Base-by-base conservation (phyloP, 2,113 vertebrate species). In the Proteles cristata region DNA sequence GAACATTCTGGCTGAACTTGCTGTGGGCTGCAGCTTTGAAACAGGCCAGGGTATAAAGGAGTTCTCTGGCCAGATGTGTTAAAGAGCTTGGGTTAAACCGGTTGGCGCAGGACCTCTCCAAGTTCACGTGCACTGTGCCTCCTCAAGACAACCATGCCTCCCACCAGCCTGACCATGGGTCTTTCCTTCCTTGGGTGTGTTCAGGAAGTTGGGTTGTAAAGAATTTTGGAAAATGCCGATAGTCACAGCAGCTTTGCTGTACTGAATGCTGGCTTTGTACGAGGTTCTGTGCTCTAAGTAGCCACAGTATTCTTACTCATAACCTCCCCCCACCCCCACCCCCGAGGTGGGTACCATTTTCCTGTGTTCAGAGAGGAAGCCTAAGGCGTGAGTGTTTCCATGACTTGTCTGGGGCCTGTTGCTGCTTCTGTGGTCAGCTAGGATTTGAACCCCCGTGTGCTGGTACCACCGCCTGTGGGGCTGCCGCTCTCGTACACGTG, bases 291-390 rank as follows among this genome's bases (percentile, higher is more conserved):
- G 73, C 66, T 33, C 0, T 8, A 61, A 74, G 58, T 17, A n/a
- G 4, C 39, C 14, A 4, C 6, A 4, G 33, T 68, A 0, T 65
- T 11, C 5, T 1, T 4, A 4, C 26, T 79, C 43, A 31, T 25
- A 12, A 15, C 39, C 1, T 15, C 7, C n/a, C 15, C 11, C 5
- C 25, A 0, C 7, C 15, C 39, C 1, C 2, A 4, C n/a, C 10
- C 16, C 5, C 25, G 28, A 87, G 8, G 7, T 50, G 43, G 33
- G 48, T 10, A 2, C 17, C 14, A 0, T 69, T 55, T 50, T 53
- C 7, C 35, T 26, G 2, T 43, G 14, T 43, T 89, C 31, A 69
- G 55, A 90, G 81, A 33, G 58, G 80, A 69, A 35, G 73, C n/a
- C 26, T 45, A 83, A 85, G 33, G 19, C 6, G 4, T 0, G 11